A percentile compares a stretch with the other conserved stretches of the same genome.
phyloP scores from a whole-genome alignment of 2,113 vertebrate genomes.

The Nymphicus hollandicus region DNA sequence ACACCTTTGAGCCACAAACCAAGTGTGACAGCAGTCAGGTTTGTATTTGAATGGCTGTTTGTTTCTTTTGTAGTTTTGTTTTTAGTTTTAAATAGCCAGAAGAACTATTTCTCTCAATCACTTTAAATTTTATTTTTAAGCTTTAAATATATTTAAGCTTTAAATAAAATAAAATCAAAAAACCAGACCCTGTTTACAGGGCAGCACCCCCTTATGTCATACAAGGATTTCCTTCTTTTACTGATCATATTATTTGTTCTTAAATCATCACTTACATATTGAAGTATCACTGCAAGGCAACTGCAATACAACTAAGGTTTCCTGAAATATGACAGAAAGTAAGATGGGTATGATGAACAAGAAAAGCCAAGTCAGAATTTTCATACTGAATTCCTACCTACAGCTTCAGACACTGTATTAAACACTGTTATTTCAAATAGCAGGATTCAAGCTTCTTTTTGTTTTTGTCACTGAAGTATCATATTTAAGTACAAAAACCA shows the following conservation, averaged over 20 bases:
- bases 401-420: background rate
- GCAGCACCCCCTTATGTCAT: background rate
- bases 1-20: background rate
- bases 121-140: background rate
- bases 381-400: background rate
- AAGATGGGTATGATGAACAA: fast-evolving
- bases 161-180: background rate
- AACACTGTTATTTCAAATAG: background rate
- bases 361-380: background rate
- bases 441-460: background rate
- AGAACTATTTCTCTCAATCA: background rate
- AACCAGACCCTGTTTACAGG: background rate
- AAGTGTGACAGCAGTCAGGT: background rate
- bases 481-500: background rate
- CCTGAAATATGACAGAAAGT: background rate
- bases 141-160: background rate
- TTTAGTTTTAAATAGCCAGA: background rate
- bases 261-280: background rate
- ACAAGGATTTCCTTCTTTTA: background rate
- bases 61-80: background rate
- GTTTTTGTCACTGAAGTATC: background rate
- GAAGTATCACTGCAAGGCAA: background rate
- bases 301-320: background rate
- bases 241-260: background rate
- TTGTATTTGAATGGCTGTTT: background rate